Evolutionary conservation across 1,140 invertebrate genomes (phyloP), one percentile per base, ranked within the genome.

Genomic region (Rhyacophila brunnea): DNA sequence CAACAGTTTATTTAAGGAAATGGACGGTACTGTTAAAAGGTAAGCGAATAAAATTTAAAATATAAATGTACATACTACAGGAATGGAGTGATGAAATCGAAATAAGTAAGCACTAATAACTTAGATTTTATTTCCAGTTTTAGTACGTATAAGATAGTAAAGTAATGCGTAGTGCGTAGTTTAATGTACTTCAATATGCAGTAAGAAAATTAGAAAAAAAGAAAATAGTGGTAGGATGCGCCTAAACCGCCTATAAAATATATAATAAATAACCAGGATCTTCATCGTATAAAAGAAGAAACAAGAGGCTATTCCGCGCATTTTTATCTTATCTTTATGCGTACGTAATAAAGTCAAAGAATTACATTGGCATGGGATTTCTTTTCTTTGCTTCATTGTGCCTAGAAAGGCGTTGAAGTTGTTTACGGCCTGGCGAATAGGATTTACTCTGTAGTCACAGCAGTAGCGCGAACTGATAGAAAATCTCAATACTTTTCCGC

Each of bases 331-430:
- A 55, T 20, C 17, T 56, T 48, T 48, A 20, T 56, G 53, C 48
- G 48, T 17, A 19, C 17, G 18, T 23, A 50, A 50, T 56, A 40
- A 56, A 56, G 13, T 58, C 47, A 43, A 58, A 50, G 55, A 58
- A 58, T 50, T 58, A 44, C 55, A 19, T 15, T 28, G 34, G 17
- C 17, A 34, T 14, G 36, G 36, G 40, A 43, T 40, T 51, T 43
- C 28, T 48, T 35, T 58, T 42, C 35, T 51, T 36, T 38, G 5
- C 20, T 18, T 34, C 20, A 48, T 50, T 50, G 32, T 50, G 48
- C 38, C n/a, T 13, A 40, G 38, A 40, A 40, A 40, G 15, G 38
- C 38, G 15, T n/a, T 6, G 38, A n/a, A 5, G 43, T 45, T 45
- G 7, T 45, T 45, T 45, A 45, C 18, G 43, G 18, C 43, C 43